Base-by-base conservation (phyloP, 2,113 vertebrate species). In the Danionella cerebrum region DNA sequence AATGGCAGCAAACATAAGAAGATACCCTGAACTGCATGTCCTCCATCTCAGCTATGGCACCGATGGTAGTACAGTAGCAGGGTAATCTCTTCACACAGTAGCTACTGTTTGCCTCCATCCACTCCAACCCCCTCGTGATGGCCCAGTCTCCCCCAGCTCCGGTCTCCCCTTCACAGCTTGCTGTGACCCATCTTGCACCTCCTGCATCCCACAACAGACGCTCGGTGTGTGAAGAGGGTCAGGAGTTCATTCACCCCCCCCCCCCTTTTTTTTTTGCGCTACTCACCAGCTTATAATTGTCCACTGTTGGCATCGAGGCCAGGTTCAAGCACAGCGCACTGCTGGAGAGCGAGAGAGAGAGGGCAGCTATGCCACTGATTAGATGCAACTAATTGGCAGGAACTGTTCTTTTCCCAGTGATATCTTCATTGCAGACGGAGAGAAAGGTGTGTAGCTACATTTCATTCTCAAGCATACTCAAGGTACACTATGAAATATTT, bases 221-320 rank as follows among this genome's bases (percentile, higher is more conserved):
- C 81, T 81, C 67, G 84, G 86, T 88, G 87, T 90, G 89, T 87
- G 85, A 89, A 89, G 82, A 82, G 83, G 89, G 85, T 89, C 87
- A 89, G 82, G 84, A 88, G 88, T 89, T 90, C 89, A 88, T 80
- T 76, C 71, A 71, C 33, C 35, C 18, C 1, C 19, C 54, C 58
- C 51, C 66, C 51, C 50, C 29, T 53, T 48, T 53, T 57, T 24
- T 13, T 33, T 27, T 74, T 83, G 80, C 74, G 77, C 80, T n/a
- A n/a, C n/a, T 79, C 80, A 81, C 67, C 76, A 59, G 79, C 80
- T 87, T 87, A 85, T 88, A 86, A 87, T 90, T 85, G 84, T 87
- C 86, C 79, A 79, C 84, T 75, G 78, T 82, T 88, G 88, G 85
- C 84, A 86, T 86, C 82, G 79, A 76, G 73, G 60, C 35, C 76